A percentile compares a stretch with the other conserved stretches of the same genome.
phyloP scores from a whole-genome alignment of 2,888 invertebrate genomes.

The Cephalotes varians region DNA sequence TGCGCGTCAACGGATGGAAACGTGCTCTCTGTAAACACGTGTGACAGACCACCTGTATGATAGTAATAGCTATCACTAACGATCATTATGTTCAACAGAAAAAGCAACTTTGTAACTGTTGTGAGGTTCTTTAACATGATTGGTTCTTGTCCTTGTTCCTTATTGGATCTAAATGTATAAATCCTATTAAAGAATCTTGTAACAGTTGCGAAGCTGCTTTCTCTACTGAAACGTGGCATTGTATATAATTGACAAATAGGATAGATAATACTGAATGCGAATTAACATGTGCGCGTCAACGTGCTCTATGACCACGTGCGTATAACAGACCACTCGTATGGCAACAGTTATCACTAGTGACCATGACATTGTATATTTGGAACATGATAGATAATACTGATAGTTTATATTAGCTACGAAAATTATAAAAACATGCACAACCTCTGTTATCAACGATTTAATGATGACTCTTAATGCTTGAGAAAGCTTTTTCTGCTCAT shows the following conservation, averaged over 20 bases:
- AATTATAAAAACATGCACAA: not conserved
- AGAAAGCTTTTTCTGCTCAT: not conserved
- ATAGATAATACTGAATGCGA: too few relatives aligned
- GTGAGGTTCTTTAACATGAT: too few relatives aligned
- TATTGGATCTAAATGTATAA: too few relatives aligned
- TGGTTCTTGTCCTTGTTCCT: too few relatives aligned
- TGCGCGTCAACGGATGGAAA: not conserved
- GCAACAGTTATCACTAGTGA: not conserved
- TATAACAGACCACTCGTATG: not conserved
- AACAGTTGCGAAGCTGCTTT: too few relatives aligned
- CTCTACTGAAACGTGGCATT: too few relatives aligned
- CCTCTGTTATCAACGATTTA: not conserved
- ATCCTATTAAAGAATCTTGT: too few relatives aligned
- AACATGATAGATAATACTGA: not conserved
- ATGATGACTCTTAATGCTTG: not conserved
- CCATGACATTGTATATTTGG: not conserved
- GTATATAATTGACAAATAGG: too few relatives aligned
- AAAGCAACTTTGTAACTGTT: too few relatives aligned
- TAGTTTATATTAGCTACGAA: not conserved
- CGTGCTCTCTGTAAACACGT: not conserved
- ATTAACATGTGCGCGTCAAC: constrained; percentile 2
- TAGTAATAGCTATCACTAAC: not conserved
- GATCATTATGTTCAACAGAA: not conserved
- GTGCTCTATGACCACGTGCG: not conserved
- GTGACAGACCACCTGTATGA: constrained; percentile 1